These are phyloP conservation scores for Caranx ignobilis DNA, from an alignment of 2,113 vertebrate genomes.

Conservation along the genomic window DNA sequence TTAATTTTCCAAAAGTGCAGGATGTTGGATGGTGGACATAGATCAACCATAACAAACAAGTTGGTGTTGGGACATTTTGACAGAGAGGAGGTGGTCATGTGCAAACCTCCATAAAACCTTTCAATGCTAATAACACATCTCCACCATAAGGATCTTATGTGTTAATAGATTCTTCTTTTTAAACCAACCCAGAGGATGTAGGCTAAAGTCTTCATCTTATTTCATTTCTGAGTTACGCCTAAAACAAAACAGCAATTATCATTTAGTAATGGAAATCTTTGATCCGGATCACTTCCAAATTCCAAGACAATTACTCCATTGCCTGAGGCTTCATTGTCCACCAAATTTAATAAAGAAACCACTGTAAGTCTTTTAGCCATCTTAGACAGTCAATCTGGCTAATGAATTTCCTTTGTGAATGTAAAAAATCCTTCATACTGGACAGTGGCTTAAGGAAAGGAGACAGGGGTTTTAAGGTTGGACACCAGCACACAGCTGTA, in stretches of 20 bases:
- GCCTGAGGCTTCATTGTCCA: conserved; percentile 43
- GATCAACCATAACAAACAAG: not conserved
- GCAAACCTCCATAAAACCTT: not conserved
- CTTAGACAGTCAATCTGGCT: conserved; percentile 47
- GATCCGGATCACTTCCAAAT: conserved; percentile 56
- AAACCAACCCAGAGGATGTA: conserved; percentile 28
- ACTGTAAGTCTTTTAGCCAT: conserved; percentile 39
- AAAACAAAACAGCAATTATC: conserved; percentile 60
- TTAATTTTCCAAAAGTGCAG: conserved; percentile 8
- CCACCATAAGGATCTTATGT: not conserved
- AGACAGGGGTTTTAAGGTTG: conserved; percentile 6
- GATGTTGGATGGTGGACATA: not conserved
- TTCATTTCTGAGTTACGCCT: conserved; percentile 31
- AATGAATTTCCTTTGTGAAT: conserved; percentile 56
- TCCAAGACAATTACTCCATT: conserved; percentile 38
- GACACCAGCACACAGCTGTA: not conserved
- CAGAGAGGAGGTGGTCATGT: not conserved
- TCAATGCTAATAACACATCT: not conserved
- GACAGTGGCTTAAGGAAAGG: not conserved
- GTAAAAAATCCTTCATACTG: conserved; percentile 47
- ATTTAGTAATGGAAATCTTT: conserved; percentile 52
- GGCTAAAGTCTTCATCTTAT: conserved; percentile 42
- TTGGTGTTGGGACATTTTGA: not conserved
- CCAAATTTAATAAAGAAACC: conserved; percentile 51
- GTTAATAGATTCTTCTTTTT: conserved; percentile 29